Percentiles rank a stretch among this genome's conserved stretches.
Conservation (phyloP, 23 tunicate species). For the Trididemnum miniatum region DNA sequence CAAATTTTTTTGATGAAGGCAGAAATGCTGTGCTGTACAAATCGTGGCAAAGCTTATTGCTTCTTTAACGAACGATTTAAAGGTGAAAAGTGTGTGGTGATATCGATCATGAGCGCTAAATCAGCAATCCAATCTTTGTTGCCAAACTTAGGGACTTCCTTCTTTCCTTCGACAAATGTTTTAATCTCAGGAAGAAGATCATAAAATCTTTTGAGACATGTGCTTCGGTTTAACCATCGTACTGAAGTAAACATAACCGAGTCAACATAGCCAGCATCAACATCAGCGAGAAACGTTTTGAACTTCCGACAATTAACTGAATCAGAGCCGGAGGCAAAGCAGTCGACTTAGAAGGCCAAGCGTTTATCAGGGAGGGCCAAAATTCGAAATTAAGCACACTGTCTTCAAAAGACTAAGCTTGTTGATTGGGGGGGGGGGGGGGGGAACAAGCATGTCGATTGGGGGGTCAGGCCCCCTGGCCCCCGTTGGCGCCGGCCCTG, state of each 20-base stretch:
- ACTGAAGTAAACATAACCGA: constrained; percentile 48
- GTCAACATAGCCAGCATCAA: constrained; percentile 67
- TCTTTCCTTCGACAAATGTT: constrained; percentile 46
- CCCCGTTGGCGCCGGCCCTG: too few relatives aligned
- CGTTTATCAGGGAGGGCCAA: too few relatives aligned
- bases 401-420: too few relatives aligned
- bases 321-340: too few relatives aligned
- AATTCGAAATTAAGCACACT: too few relatives aligned
- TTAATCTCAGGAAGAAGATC: constrained; percentile 52
- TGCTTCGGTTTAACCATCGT: constrained; percentile 64
- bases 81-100: constrained; percentile 55
- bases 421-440: too few relatives aligned
- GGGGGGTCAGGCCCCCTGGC: too few relatives aligned
- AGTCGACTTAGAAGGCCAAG: too few relatives aligned
- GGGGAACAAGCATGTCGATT: too few relatives aligned
- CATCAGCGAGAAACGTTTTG: constrained; percentile 48
- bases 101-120: constrained; percentile 42
- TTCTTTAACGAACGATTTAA: constrained; percentile 43
- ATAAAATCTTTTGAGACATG: constrained; percentile 58
- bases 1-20: constrained; percentile 53
- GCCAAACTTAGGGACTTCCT: constrained; percentile 54
- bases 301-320: constrained; percentile 43
- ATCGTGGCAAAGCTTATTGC: constrained; percentile 49
- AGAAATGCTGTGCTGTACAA: constrained; percentile 65
- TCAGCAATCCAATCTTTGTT: constrained; percentile 44